A percentile compares a stretch with the other conserved stretches of the same genome.
These are phyloP conservation scores for Ditula angustiorana DNA, from an alignment of 2,888 invertebrate genomes.

Conservation along the genomic window DNA sequence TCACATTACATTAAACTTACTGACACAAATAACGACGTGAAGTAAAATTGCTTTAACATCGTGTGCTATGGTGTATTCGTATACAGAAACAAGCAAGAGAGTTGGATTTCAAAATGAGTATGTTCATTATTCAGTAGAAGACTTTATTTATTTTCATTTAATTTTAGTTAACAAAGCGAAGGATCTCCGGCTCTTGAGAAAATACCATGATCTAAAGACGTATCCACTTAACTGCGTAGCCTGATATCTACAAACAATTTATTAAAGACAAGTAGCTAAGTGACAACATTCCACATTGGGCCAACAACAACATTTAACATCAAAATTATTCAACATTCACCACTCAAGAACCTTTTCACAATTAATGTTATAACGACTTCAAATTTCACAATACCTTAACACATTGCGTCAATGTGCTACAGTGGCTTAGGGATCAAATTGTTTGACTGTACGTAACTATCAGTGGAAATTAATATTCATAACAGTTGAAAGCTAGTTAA, in stretches of 20 bases:
- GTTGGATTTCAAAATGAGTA: background rate
- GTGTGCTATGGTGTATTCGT: background rate
- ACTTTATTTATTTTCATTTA: background rate
- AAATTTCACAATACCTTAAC: background rate
- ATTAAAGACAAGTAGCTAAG: constrained; percentile 2
- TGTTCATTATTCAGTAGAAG: background rate
- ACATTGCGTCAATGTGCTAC: background rate
- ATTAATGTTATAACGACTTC: too few species aligned
- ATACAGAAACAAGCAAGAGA: background rate
- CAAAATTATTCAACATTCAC: constrained; percentile 1
- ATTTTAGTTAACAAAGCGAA: background rate
- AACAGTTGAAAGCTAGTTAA: constrained; percentile 10
- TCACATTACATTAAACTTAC: too few species aligned
- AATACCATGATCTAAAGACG: background rate
- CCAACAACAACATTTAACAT: constrained; percentile 15
- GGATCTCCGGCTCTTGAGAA: background rate
- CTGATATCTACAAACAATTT: constrained; percentile 1
- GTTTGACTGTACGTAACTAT: background rate
- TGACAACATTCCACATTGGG: too few species aligned
- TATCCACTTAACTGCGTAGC: background rate
- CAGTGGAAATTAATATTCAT: constrained; percentile 26
- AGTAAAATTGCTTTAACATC: background rate
- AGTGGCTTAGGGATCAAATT: background rate
- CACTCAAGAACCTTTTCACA: too few species aligned
- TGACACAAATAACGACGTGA: too few species aligned